Base-by-base conservation (phyloP, 2,113 vertebrate species). In the Lepus europaeus region DNA sequence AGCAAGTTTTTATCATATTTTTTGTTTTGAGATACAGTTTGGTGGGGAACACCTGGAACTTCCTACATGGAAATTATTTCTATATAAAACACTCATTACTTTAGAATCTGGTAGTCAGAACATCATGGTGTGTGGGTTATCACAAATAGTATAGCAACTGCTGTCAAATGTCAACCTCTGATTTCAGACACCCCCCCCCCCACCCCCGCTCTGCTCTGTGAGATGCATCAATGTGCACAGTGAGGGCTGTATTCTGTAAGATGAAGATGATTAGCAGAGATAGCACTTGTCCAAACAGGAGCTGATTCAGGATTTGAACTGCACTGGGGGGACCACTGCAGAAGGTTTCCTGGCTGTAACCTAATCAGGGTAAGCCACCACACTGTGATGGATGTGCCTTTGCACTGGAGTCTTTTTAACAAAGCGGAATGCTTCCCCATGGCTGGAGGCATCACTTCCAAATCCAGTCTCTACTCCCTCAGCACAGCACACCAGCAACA, bases 291-390 rank as follows among this genome's bases (percentile, higher is more conserved):
- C 16, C 20, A 68, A 53, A 63, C 5, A 9, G 6, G 11, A 81
- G 63, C 19, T 23, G 79, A 66, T 20, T 79, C 17, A 56, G 93
- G 12, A 3, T 10, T 25, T 49, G 61, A 33, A 8, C 39, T 3
- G 0, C 23, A 51, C 56, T 6, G 7, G 6, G 36, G 16, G 20
- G 6, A 56, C 9, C 36, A n/a, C 22, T 2, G 0, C 0, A 25
- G 66, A 77, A 66, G 49, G 25, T 19, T 49, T 90, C 22, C 51
- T 72, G 27, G 8, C 31, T 92, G 39, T 33, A 49, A 90, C 9
- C 19, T 64, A 20, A 45, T 2, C 0, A 6, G 49, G 10, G 2
- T 68, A 79, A 93, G 49, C 80, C 4, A 12, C 22, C 31, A 27
- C 39, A 3, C 9, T 64, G 53, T 39, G 49, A 63, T 45, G 10